Base-by-base conservation (phyloP, 2,797 vertebrate species). In the Pagetopsis macropterus region DNA sequence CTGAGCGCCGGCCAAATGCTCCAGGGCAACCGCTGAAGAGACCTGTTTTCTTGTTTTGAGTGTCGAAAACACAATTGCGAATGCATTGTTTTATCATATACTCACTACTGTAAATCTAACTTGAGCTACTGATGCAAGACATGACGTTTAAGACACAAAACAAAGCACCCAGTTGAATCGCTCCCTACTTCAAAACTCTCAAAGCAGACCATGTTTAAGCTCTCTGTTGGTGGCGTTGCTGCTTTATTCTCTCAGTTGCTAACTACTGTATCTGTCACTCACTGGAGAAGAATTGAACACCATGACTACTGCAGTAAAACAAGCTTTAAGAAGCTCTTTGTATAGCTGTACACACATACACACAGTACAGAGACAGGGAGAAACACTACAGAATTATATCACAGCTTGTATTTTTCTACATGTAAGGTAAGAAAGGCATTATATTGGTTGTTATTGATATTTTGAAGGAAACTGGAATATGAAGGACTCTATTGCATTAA, bases 291-390 rank as follows among this genome's bases (percentile, higher is more conserved):
- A 92, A 91, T 89, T 72, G 67, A 82, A 80, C 69, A 66, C 91
- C 91, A 94, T 95, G 92, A 90, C 92, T 89, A 95, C 94, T 61
- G 71, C 52, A 71, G 79, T 89, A 92, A 93, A 94, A 94, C 93
- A 93, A 19, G 76, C 65, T 66, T 83, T 74, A 67, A 73, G 80
- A 21, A 61, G 49, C 72, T 87, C 69, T 65, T 57, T 72, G 64
- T 84, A 70, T 69, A 80, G 66, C 12, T 56, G 56, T 23, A 69
- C 41, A 77, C 55, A 65, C 67, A 75, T 14, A 61, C 50, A 78
- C 44, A 71, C 50, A 58, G 63, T 49, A 33, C 56, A 55, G 63
- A 66, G n/a, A 72, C 70, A 78, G 16, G 10, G n/a, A 7, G 21
- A 75, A 55, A 72, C 11, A 19, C 62, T 60, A 44, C 43, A 76